Conservation (phyloP, 2,797 vertebrate genomes). For the Cuniculus paca region DNA sequence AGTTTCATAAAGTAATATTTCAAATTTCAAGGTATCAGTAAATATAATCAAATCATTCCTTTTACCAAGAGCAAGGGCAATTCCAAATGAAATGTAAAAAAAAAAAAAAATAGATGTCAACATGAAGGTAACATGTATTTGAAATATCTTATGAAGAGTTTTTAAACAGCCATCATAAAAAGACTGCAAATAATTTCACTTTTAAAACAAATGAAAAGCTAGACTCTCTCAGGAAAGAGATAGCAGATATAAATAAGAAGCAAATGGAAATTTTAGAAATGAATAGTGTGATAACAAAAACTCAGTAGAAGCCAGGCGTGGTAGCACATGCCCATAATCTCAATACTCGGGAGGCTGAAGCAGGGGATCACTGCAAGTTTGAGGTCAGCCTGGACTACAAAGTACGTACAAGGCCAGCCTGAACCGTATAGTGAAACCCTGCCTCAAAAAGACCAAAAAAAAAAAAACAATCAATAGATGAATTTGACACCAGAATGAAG, state of each 20-base stretch:
- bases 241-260: not conserved
- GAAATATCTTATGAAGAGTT: not conserved
- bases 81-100: not conserved
- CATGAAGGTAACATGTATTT: not conserved
- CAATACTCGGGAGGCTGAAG: no score
- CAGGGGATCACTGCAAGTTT: no score
- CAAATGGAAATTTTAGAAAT: no score
- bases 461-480: no score
- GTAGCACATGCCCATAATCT: no score
- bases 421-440: no score
- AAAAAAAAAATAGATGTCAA: not conserved
- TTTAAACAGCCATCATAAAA: not conserved
- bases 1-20: not conserved
- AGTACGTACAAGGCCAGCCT: no score
- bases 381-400: no score
- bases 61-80: not conserved
- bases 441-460: no score
- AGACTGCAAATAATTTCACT: not conserved
- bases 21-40: not conserved
- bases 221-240: not conserved
- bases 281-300: not conserved
- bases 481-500: not conserved
- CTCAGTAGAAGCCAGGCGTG: no score
- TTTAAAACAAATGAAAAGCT: not conserved
- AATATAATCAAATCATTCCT: not conserved